Base-by-base conservation (phyloP, 2,888 invertebrate species). In the Neoaliturus tenellus region DNA sequence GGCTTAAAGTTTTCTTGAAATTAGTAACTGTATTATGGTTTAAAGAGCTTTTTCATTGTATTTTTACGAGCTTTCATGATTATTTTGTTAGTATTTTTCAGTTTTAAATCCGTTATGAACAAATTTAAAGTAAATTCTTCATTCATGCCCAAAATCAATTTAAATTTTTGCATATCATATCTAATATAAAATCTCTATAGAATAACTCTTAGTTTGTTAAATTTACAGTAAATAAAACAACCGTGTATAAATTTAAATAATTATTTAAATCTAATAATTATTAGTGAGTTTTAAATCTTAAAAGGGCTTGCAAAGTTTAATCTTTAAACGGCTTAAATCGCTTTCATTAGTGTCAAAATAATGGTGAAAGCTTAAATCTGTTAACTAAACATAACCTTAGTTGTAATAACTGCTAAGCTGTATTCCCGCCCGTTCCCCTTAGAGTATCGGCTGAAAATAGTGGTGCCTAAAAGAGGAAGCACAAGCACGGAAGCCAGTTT, bases 401-500 rank as follows among this genome's bases (percentile, higher is more conserved):
- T 71, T 35, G 75, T 75, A 44, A 75, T 44, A 44, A 75, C 75
- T 75, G 48, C 48, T 75, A 71, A 71, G 71, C 71, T 71, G 71
- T 39, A 6, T 48, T 41, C 39, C 39, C 48, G 39, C 75, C 75
- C 75, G 31, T 71, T 41, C 75, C 75, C 75, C 35, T 1, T 44
- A 75, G 75, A 75, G 28, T 75, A 31, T 75, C 75, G 75, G 75
- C 75, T 44, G 75, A 44, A 44, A 48, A 75, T 48, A 44, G 75
- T 75, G 75, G 75, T 75, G 75, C 71, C 71, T 39, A 71, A 71
- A 35, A 35, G 71, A 71, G 71, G 71, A 39, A 75, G 48, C 28
- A 28, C 75, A 28, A 75, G 44, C 28, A 84, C 84, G n/a, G 81
- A 81, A 28, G 84, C 84, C 41, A 62, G 81, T 62, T 84, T 84